Evolutionary conservation across 2,888 invertebrate genomes (phyloP), one percentile per base, ranked within the genome.

Genomic region (Nemotelus pantherinus): DNA sequence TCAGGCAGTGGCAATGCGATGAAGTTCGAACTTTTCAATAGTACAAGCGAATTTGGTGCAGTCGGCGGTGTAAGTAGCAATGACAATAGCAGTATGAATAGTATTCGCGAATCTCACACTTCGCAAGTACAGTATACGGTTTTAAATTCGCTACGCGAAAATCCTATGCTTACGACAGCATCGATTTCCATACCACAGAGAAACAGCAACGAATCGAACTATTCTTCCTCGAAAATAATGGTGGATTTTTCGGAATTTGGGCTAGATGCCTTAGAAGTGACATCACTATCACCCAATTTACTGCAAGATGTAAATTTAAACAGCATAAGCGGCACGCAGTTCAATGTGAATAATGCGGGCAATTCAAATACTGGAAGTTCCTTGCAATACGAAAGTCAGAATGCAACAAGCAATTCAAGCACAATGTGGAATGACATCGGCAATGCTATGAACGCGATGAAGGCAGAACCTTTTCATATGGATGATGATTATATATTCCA

Each of bases 401-500:
- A 82, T 75, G 77, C 81, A 7, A 83, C 85, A 44, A 83, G 84
- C 39, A 85, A 85, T 80, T 85, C 86, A 77, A 87, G 85, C 80
- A 83, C 86, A 76, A 87, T 87, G 86, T 87, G 87, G 87, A 87
- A 86, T 78, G 86, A 86, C 77, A 85, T 87, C 57, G 84, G 85
- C 80, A 85, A 84, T 81, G 85, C 86, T 80, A 86, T 88, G 81
- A 88, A 88, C 3, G 84, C 87, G 63, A 86, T 86, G 76, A 87
- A 87, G 83, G 82, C 85, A 71, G 93, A 93, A 82, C 88, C 91
- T 9, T 92, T 93, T 82, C 92, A 92, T 86, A 93, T 94, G 91
- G 95, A 95, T 83, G 95, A 95, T 83, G 95, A 95, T 84, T 95
- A 95, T 84, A 95, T 95, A 83, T 95, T 95, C 85, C 92, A 95